Evolutionary conservation across 2,888 invertebrate genomes (phyloP).

Genomic region (Imbricaverruca yamaguchii): DNA sequence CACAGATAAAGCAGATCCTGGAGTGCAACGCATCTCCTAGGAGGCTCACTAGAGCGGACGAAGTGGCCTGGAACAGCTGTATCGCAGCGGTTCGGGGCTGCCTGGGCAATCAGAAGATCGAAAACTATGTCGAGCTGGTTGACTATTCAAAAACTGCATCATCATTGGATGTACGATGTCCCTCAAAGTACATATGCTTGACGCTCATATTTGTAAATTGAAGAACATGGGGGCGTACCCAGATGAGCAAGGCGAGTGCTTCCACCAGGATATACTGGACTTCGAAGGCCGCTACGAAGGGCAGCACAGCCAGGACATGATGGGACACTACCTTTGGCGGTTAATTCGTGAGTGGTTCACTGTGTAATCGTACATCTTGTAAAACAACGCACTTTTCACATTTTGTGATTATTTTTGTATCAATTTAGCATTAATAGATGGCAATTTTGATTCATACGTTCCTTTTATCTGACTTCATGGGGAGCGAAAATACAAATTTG

Average conservation of each 20-base stretch:
- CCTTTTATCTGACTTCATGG: no score
- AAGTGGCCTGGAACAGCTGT: slow-evolving; percentile 31
- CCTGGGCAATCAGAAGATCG: slow-evolving; percentile 29
- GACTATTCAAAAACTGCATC: slow-evolving; percentile 27
- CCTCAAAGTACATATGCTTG: slow-evolving; percentile 39
- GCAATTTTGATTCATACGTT: no score
- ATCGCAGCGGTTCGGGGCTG: slow-evolving; percentile 27
- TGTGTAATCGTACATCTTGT: background rate
- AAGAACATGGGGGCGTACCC: no score
- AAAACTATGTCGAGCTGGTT: slow-evolving; percentile 27
- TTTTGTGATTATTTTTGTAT: background rate
- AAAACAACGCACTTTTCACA: background rate
- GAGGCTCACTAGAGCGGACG: slow-evolving; percentile 25
- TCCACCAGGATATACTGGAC: no score
- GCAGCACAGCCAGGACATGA: no score
- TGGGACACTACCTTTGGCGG: no score
- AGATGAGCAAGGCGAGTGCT: no score
- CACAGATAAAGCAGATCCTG: slow-evolving; percentile 28
- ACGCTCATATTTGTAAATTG: slow-evolving; percentile 39
- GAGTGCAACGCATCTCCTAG: slow-evolving; percentile 21
- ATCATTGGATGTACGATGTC: slow-evolving; percentile 38
- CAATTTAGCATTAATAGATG: background rate
- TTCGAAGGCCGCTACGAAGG: no score
- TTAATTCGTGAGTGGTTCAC: slow-evolving; percentile 23
- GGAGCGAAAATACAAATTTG: background rate